Percentiles rank a stretch among this genome's conserved stretches.
Conservation (phyloP, 2,113 vertebrate genomes). For the Jacana jacana region DNA sequence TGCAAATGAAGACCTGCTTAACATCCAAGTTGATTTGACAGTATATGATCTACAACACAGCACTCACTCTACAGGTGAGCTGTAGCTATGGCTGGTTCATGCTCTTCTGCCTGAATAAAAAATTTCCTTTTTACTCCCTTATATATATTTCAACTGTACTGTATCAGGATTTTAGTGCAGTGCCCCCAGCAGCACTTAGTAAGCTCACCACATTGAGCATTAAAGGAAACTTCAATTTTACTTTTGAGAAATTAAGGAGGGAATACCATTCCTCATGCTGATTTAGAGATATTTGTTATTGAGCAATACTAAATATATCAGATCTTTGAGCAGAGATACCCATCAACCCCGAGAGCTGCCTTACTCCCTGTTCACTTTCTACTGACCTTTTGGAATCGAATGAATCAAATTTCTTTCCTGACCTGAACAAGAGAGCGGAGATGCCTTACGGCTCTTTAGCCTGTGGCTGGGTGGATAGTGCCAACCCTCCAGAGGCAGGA, state of each 20-base stretch:
- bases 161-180: neutral
- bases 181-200: neutral
- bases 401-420: neutral
- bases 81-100: neutral
- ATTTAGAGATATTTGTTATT: neutral
- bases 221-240: neutral
- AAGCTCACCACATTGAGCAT: neutral
- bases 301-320: neutral
- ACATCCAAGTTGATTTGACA: neutral
- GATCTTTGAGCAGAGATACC: neutral
- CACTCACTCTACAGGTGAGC: neutral
- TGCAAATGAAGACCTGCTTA: neutral
- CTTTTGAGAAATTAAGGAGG: neutral
- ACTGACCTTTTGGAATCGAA: neutral
- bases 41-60: neutral
- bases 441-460: neutral
- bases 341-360: neutral
- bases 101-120: neutral
- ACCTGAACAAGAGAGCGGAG: neutral
- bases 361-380: neutral
- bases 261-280: neutral
- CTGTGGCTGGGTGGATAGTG: neutral
- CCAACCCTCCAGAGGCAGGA: neutral
- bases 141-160: neutral
- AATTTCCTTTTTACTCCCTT: neutral